Evolutionary conservation across 1,140 invertebrate genomes (phyloP).

Genomic region (Pissodes strobi): DNA sequence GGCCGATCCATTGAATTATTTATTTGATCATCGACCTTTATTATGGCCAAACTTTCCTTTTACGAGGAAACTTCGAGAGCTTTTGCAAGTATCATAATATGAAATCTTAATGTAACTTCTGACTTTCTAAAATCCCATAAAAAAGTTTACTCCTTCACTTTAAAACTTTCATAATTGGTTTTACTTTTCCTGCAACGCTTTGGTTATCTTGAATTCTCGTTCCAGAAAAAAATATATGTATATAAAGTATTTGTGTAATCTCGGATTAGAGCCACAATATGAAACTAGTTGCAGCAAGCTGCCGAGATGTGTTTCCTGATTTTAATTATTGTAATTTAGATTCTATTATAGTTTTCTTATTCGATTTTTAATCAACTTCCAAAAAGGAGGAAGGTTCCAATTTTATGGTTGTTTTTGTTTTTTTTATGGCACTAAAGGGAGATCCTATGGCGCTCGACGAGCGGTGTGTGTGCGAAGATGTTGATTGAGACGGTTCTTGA

Average conservation of each 20-base stretch:
- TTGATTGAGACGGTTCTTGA: too few relatives aligned
- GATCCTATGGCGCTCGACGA: too few relatives aligned
- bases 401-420: too few relatives aligned
- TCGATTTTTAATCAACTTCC: too few relatives aligned
- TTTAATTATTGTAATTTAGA: too few relatives aligned
- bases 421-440: too few relatives aligned
- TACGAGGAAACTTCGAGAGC: slow-evolving; percentile 25
- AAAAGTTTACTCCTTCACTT: slow-evolving; percentile 31
- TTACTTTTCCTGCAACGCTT: slow-evolving; percentile 24
- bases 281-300: too few relatives aligned
- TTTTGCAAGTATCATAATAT: slow-evolving; percentile 31
- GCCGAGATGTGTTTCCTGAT: too few relatives aligned
- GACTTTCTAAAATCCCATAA: slow-evolving; percentile 27
- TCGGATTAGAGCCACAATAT: neutral
- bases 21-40: slow-evolving; percentile 24
- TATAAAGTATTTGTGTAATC: neutral
- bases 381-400: too few relatives aligned
- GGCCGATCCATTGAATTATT: slow-evolving; percentile 15
- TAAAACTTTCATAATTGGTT: slow-evolving; percentile 31
- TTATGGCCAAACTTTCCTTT: slow-evolving; percentile 17
- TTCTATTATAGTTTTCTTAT: too few relatives aligned
- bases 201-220: slow-evolving; percentile 15
- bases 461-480: too few relatives aligned
- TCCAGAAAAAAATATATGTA: neutral
- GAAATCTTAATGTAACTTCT: slow-evolving; percentile 33